Evolutionary conservation across 1,140 invertebrate genomes (phyloP).

Genomic region (Leptinotarsa undecemlineata): DNA sequence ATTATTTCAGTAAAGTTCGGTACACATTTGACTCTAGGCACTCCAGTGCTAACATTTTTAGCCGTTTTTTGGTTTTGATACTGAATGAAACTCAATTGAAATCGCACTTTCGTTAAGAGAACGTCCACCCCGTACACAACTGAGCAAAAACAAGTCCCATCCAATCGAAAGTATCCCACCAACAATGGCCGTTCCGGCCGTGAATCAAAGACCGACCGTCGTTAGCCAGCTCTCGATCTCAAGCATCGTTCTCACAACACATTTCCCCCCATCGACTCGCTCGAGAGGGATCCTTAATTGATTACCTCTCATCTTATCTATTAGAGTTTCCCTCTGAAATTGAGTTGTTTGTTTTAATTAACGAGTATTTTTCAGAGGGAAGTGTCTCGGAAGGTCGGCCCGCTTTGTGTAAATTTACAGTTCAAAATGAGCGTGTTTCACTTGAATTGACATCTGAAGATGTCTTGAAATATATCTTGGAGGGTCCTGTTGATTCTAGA

Average conservation of each 20-base stretch:
- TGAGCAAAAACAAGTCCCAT: background rate
- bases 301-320: conserved; percentile 24
- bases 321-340: conserved; percentile 5
- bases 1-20: too few relatives aligned
- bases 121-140: background rate
- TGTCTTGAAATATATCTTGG: too few relatives aligned
- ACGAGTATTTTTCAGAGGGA: background rate
- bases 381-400: background rate
- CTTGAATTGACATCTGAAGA: background rate
- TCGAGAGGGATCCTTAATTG: conserved; percentile 13
- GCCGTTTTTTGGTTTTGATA: too few relatives aligned
- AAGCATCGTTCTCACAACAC: conserved; percentile 10
- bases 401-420: background rate
- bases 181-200: background rate
- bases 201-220: background rate
- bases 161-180: background rate
- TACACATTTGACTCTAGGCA: too few relatives aligned
- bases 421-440: background rate
- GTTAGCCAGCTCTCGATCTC: background rate
- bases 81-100: too few relatives aligned
- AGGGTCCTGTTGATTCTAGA: too few relatives aligned
- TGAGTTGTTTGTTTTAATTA: conserved; percentile 25
- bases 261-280: conserved; percentile 14
- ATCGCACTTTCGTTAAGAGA: too few relatives aligned
- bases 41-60: too few relatives aligned